Percentiles rank a stretch among this genome's conserved stretches.
These are phyloP conservation scores for Sarotherodon lohbergeri DNA, from an alignment of 2,113 vertebrate genomes.

Conservation along the genomic window DNA sequence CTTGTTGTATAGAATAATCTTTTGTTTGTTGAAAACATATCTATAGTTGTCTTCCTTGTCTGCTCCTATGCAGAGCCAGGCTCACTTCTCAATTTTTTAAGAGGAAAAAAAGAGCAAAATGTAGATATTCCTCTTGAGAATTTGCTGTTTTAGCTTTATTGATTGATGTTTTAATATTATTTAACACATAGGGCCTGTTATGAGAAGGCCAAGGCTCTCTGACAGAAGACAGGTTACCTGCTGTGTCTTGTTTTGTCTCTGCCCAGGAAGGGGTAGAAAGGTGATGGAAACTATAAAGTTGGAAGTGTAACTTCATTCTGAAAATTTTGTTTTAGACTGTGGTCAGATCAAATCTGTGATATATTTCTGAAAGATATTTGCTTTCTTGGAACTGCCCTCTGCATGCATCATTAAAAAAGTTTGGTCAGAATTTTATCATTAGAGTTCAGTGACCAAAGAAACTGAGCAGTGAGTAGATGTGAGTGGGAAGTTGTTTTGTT, in stretches of 20 bases:
- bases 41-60: background rate
- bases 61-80: background rate
- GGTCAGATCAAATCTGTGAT: background rate
- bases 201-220: background rate
- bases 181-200: fast-evolving
- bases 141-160: background rate
- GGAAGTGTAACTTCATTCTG: background rate
- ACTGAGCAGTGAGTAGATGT: background rate
- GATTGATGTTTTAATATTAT: background rate
- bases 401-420: background rate
- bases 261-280: background rate
- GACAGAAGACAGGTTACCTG: background rate
- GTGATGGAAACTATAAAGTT: background rate
- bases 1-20: background rate
- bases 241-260: background rate
- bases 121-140: background rate
- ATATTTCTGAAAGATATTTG: background rate
- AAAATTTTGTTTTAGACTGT: background rate
- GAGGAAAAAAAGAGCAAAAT: background rate
- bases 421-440: background rate
- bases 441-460: background rate
- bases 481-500: background rate
- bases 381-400: background rate
- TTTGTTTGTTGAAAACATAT: background rate
- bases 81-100: background rate